These are phyloP conservation scores for Conus canariensis DNA, from an alignment of 2,888 invertebrate species.

Conservation along the genomic window DNA sequence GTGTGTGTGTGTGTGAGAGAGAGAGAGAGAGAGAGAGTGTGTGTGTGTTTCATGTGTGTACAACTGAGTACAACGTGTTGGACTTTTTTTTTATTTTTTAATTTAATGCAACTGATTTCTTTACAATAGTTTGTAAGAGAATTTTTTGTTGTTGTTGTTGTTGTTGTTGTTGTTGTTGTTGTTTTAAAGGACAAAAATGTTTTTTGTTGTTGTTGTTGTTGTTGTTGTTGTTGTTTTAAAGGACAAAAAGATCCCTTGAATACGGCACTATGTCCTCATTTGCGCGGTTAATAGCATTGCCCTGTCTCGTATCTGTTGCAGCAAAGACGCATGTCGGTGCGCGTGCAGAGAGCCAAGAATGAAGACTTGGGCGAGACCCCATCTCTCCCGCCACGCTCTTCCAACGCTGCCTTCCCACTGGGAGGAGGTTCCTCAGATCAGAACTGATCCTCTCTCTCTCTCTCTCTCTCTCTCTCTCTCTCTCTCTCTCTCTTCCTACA, in stretches of 20 bases:
- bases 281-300: too few species aligned
- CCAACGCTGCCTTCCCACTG: too few species aligned
- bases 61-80: too few species aligned
- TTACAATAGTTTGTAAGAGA: too few species aligned
- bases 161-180: not conserved
- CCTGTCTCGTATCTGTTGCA: slow-evolving; percentile 16
- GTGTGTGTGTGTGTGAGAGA: too few species aligned
- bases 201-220: not conserved
- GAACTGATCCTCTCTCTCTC: not conserved
- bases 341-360: slow-evolving; percentile 45
- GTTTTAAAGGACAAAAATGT: not conserved
- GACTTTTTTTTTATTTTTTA: too few species aligned
- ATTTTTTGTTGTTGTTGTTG: too few species aligned
- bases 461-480: slow-evolving; percentile 6
- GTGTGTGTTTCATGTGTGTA: too few species aligned
- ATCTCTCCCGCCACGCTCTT: slow-evolving; percentile 32
- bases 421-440: not conserved
- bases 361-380: slow-evolving; percentile 44
- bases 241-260: too few species aligned
- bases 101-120: too few species aligned
- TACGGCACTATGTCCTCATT: too few species aligned
- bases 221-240: not conserved
- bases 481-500: not conserved
- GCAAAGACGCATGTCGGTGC: slow-evolving; percentile 41
- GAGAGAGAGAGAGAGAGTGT: too few species aligned